A percentile compares a stretch with the other conserved stretches of the same genome.
These are phyloP conservation scores for Sciaenops ocellatus DNA, from an alignment of 2,797 vertebrate species.

Conservation along the genomic window DNA sequence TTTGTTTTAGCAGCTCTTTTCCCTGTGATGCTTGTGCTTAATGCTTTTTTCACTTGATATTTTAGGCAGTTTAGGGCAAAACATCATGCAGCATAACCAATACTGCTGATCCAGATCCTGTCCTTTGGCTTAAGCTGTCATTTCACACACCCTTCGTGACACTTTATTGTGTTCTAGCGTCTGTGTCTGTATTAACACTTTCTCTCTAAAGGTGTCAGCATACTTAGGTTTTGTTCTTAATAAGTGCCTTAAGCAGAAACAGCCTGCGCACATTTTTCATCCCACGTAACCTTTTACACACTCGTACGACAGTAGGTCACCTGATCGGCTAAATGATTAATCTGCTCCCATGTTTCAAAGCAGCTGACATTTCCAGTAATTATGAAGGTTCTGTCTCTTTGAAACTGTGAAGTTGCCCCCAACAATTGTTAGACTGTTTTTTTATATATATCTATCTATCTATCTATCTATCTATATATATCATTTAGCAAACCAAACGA, in stretches of 20 bases:
- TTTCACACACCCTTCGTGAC: slow-evolving; percentile 19
- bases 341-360: slow-evolving; percentile 29
- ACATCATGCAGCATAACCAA: background rate
- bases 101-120: slow-evolving; percentile 19
- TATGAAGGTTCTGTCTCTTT: slow-evolving; percentile 35
- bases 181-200: slow-evolving; percentile 1
- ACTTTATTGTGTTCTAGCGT: slow-evolving; percentile 2
- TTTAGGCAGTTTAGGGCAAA: slow-evolving; percentile 6
- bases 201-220: slow-evolving; percentile 2
- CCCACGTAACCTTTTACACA: background rate
- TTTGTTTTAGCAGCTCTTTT: slow-evolving; percentile 40
- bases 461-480: background rate
- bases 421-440: slow-evolving; percentile 47
- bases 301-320: slow-evolving; percentile 8
- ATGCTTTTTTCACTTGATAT: slow-evolving; percentile 43
- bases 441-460: slow-evolving; percentile 8
- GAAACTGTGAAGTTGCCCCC: slow-evolving; percentile 77
- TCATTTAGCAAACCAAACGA: slow-evolving; percentile 17
- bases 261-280: slow-evolving; percentile 12
- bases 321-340: slow-evolving; percentile 28
- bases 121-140: slow-evolving; percentile 33
- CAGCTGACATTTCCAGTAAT: slow-evolving; percentile 28
- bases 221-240: background rate
- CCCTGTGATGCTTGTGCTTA: slow-evolving; percentile 54
- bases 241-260: slow-evolving; percentile 23